These are phyloP conservation scores for Buathra laborator DNA, from an alignment of 2,888 invertebrate genomes.

Conservation along the genomic window DNA sequence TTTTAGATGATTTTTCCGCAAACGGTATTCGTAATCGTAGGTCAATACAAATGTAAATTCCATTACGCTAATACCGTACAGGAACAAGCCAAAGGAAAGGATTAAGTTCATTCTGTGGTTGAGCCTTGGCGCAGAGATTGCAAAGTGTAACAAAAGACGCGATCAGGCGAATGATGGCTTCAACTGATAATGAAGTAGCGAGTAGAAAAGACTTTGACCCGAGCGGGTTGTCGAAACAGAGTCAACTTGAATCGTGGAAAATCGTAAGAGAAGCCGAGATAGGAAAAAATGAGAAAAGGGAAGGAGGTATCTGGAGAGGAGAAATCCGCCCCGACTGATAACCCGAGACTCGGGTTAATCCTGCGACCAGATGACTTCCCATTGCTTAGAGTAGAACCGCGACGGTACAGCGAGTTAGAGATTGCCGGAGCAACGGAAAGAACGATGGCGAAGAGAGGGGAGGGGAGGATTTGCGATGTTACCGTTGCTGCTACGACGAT, in stretches of 20 bases:
- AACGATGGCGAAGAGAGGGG: slow-evolving; percentile 65
- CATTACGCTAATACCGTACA: no score
- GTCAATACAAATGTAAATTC: no score
- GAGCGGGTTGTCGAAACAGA: neutral
- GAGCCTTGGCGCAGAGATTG: neutral
- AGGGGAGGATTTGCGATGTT: slow-evolving; percentile 71
- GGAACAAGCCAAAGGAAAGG: neutral
- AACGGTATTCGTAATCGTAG: no score
- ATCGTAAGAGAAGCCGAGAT: slow-evolving; percentile 30
- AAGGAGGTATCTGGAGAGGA: slow-evolving; percentile 28
- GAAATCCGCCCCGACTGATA: slow-evolving; percentile 79
- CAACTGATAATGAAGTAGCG: slow-evolving; percentile 18
- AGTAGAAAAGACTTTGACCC: neutral
- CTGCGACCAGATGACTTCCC: slow-evolving; percentile 82
- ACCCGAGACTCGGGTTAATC: slow-evolving; percentile 83
- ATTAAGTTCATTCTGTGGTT: neutral
- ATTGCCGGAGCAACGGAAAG: slow-evolving; percentile 72
- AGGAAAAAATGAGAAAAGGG: slow-evolving; percentile 31
- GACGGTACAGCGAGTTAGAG: slow-evolving; percentile 59
- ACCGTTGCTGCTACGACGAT: slow-evolving; percentile 65
- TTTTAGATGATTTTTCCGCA: no score
- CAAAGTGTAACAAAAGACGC: neutral
- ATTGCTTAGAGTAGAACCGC: slow-evolving; percentile 77
- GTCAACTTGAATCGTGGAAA: neutral
- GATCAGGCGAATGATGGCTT: slow-evolving; percentile 3